Percentiles rank a stretch among this genome's conserved stretches.
phyloP scores from a whole-genome alignment of 2,113 vertebrate genomes.

The Heterotis niloticus region DNA sequence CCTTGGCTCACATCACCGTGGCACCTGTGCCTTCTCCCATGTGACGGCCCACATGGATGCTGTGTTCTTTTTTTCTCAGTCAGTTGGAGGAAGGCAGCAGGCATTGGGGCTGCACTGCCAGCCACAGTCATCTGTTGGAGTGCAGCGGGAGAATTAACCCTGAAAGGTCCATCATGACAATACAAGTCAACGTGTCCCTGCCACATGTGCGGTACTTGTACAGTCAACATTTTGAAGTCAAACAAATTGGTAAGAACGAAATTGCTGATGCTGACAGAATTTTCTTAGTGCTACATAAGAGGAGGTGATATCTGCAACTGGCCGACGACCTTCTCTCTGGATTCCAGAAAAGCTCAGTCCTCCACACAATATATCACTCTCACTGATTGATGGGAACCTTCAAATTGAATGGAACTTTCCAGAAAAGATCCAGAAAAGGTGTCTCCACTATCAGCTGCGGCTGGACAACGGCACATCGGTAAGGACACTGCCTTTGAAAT shows the following conservation, averaged over 20 bases:
- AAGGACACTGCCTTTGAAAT: neutral
- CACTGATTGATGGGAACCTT: constrained; percentile 43
- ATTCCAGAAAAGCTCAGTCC: constrained; percentile 57
- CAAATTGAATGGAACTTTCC: constrained; percentile 51
- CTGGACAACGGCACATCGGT: constrained; percentile 10
- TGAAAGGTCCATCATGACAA: neutral
- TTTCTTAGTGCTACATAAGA: neutral
- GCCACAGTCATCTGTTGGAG: neutral
- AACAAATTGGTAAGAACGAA: constrained; percentile 9
- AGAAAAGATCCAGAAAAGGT: constrained; percentile 12
- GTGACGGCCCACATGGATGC: too few species aligned
- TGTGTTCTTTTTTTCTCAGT: neutral
- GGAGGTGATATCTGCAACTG: neutral
- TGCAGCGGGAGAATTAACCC: neutral
- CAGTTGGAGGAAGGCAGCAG: neutral
- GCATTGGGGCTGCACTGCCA: neutral
- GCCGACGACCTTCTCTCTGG: constrained; percentile 17
- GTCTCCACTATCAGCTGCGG: constrained; percentile 56
- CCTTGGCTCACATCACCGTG: neutral
- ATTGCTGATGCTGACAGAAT: neutral
- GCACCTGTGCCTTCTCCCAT: too few species aligned
- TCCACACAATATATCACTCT: constrained; percentile 43
- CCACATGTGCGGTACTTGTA: constrained; percentile 9
- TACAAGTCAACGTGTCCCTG: constrained; percentile 16
- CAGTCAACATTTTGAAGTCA: neutral